These are phyloP conservation scores for Standfussiana lucernea DNA, from an alignment of 2,888 invertebrate species.

Conservation along the genomic window DNA sequence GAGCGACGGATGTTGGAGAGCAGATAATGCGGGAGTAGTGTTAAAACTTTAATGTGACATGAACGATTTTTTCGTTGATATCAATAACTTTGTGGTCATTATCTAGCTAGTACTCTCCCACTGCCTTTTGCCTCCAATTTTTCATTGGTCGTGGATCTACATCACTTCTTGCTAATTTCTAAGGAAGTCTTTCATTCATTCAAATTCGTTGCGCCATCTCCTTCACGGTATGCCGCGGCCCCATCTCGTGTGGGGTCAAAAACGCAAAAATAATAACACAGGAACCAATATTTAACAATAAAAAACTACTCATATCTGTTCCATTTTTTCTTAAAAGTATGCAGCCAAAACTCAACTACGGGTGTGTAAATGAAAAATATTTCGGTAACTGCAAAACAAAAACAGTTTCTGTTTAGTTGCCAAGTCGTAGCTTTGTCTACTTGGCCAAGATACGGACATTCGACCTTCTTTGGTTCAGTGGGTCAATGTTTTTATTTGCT, in stretches of 20 bases:
- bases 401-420: constrained; percentile 51
- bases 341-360: constrained; percentile 45
- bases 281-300: background rate
- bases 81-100: background rate
- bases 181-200: background rate
- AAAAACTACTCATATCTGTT: background rate
- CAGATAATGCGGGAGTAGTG: background rate
- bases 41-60: background rate
- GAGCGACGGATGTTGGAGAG: background rate
- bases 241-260: no score
- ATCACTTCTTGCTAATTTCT: background rate
- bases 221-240: background rate
- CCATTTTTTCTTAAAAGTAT: background rate
- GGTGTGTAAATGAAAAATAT: constrained; percentile 49
- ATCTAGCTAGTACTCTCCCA: background rate
- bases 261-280: background rate
- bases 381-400: constrained; percentile 53
- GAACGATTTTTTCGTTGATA: background rate
- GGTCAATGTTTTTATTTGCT: constrained; percentile 58
- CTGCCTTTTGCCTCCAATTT: background rate
- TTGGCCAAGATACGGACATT: constrained; percentile 56
- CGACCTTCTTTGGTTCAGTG: constrained; percentile 52
- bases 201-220: background rate
- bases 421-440: constrained; percentile 56
- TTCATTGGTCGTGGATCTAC: background rate